phyloP scores from a whole-genome alignment of 2,113 vertebrate genomes.

The Glaucomys volans region DNA sequence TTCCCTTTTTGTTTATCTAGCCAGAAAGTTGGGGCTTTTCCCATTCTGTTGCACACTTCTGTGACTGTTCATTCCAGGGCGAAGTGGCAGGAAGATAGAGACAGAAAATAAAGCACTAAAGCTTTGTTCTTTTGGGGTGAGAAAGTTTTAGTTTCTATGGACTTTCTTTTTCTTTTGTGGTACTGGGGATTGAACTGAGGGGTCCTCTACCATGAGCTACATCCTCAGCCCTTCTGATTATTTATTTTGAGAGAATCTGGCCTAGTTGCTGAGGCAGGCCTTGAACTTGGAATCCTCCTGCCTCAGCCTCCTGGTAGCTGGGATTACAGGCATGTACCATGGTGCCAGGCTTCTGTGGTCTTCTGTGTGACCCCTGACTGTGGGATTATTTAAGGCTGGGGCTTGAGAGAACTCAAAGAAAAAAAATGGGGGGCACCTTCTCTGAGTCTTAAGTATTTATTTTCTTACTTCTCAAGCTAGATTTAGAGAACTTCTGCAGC shows the following conservation, averaged over 20 bases:
- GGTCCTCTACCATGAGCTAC: not conserved
- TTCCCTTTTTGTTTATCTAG: not conserved
- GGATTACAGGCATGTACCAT: not conserved
- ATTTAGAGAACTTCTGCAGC: not conserved
- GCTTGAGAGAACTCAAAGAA: not conserved
- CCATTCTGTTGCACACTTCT: not conserved
- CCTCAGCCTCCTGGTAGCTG: not conserved
- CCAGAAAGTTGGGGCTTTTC: not conserved
- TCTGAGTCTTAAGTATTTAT: not conserved
- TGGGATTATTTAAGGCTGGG: not conserved
- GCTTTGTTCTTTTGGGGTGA: not conserved
- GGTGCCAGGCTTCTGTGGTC: not conserved
- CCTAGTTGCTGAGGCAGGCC: not conserved
- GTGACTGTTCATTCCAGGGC: not conserved
- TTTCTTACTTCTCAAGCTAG: not conserved
- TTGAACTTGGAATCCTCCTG: not conserved
- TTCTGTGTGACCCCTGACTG: not conserved
- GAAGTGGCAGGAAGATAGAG: not conserved
- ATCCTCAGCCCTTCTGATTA: not conserved
- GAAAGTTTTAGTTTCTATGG: not conserved
- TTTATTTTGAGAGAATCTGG: not conserved
- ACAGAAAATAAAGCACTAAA: not conserved
- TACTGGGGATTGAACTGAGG: not conserved
- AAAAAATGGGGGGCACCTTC: not conserved
- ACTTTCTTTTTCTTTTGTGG: not conserved